Percentiles rank a stretch among this genome's conserved stretches.
Conservation (phyloP, 2,888 invertebrate genomes). For the Leptogaster cylindrica region DNA sequence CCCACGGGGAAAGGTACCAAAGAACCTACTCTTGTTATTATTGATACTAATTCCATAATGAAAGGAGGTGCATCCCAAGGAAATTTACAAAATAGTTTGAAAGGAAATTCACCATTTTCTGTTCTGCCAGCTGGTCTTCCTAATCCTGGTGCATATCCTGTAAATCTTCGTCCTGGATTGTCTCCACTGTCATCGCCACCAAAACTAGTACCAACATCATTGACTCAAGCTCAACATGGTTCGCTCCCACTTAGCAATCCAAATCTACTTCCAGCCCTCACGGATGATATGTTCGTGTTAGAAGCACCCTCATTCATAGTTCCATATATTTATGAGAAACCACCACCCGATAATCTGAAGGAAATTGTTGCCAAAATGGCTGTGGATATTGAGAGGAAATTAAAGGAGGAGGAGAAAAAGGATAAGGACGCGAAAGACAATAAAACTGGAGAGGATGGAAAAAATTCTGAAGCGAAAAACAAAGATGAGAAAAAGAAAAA, state of each 20-base stretch:
- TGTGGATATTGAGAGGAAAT: conserved; percentile 68
- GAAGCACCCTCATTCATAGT: conserved; percentile 93
- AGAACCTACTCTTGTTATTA: conserved; percentile 78
- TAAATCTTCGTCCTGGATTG: conserved; percentile 66
- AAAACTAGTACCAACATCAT: conserved; percentile 56
- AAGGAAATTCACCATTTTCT: conserved; percentile 39
- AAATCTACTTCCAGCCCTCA: conserved; percentile 79
- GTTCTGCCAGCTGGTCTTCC: conserved; percentile 65
- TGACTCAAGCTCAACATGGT: conserved; percentile 55
- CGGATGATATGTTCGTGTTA: conserved; percentile 91
- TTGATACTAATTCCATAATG: conserved; percentile 75
- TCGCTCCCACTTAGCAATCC: conserved; percentile 63
- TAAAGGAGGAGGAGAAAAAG: conserved; percentile 64
- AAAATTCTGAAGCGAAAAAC: too few species aligned
- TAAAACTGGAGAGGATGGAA: conserved; percentile 50
- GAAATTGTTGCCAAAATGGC: conserved; percentile 72
- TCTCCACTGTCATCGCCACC: conserved; percentile 61
- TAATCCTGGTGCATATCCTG: conserved; percentile 71
- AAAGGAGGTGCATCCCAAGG: conserved; percentile 61
- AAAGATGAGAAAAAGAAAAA: conserved; percentile 57
- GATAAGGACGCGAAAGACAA: conserved; percentile 50
- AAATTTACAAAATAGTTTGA: conserved; percentile 51
- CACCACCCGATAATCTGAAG: conserved; percentile 78
- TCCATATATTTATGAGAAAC: conserved; percentile 91
- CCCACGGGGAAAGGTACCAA: conserved; percentile 64